Evolutionary conservation across 2,888 invertebrate species (phyloP), one percentile per base, ranked within the genome.

Genomic region (Diarsia brunnea): DNA sequence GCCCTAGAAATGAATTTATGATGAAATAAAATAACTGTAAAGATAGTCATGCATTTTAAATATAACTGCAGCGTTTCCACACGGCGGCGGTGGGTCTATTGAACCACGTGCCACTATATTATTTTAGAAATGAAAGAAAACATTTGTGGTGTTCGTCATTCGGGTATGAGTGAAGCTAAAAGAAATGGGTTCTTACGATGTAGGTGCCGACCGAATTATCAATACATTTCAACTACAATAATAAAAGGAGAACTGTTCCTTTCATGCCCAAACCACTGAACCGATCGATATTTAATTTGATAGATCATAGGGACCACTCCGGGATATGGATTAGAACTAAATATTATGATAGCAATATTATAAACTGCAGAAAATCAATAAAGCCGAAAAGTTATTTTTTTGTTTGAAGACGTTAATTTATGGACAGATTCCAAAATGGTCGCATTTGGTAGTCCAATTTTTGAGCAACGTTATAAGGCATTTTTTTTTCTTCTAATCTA

Each of bases 31-130:
- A 72, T 61, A 67, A 16, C 49, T 43, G n/a, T 31, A 38, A 51
- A 55, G 69, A 80, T 76, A 80, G 67, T 68, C 58, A 70, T 76
- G 68, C 81, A 58, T 84, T 75, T 65, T 61, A 73, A 72, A 74
- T 65, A 58, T 38, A 16, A 82, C 60, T 51, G 51, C 27, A 60
- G 38, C 21, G 45, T 63, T n/a, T 55, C 1, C 12, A 19, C 67
- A 65, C 73, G 72, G n/a, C n/a, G n/a, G n/a, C n/a, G n/a, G n/a
- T 66, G 38, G 38, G 38, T 69, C 47, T 49, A 58, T n/a, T 43
- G 16, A 38, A 43, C 19, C 47, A 66, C 65, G 66, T 60, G 70
- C 21, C 53, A 55, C 63, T 63, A 69, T 73, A 64, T 79, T 74
- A 51, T 55, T 55, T 69, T 45, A 55, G 60, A 68, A 78, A 51